Evolutionary conservation across 2,888 invertebrate species (phyloP).

Genomic region (Gymnoscelis rufifasciata): DNA sequence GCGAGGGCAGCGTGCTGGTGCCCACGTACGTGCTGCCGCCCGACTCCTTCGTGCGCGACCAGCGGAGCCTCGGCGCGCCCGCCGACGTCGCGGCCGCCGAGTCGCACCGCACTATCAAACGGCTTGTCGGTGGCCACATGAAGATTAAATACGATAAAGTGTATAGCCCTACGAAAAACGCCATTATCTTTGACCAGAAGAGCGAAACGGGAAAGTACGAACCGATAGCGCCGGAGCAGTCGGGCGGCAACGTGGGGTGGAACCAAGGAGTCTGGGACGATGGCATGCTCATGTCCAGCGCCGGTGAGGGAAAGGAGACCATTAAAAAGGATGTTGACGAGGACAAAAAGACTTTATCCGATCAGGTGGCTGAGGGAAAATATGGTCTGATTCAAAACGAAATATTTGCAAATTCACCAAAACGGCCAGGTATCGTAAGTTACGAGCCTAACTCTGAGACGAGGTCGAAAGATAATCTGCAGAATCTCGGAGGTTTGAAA

Average conservation of each 20-base stretch:
- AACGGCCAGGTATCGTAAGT: conserved; percentile 89
- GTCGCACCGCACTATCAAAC: conserved; percentile 80
- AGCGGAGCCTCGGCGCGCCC: conserved; percentile 62
- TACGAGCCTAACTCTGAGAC: conserved; percentile 90
- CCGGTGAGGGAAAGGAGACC: conserved; percentile 82
- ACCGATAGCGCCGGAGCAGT: conserved; percentile 64
- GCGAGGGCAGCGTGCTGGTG: conserved; percentile 69
- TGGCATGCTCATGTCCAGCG: conserved; percentile 83
- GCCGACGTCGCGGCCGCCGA: conserved; percentile 54
- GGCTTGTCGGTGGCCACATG: conserved; percentile 84
- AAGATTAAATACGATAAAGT: conserved; percentile 70
- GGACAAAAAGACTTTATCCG: conserved; percentile 90
- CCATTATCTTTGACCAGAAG: conserved; percentile 56
- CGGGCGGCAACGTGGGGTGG: conserved; percentile 74
- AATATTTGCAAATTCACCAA: conserved; percentile 84
- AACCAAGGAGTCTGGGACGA: conserved; percentile 81
- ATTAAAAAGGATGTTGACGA: conserved; percentile 80
- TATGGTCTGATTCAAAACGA: conserved; percentile 93
- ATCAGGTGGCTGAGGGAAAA: conserved; percentile 94
- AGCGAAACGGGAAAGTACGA: conserved; percentile 64
- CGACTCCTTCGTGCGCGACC: conserved; percentile 75
- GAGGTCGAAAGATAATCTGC: conserved; percentile 85
- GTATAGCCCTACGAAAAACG: conserved; percentile 62
- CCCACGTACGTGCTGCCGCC: conserved; percentile 77
- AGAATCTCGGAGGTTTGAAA: conserved; percentile 88